These are phyloP conservation scores for Chelonia mydas DNA, from an alignment of 2,797 vertebrate species.

Conservation along the genomic window DNA sequence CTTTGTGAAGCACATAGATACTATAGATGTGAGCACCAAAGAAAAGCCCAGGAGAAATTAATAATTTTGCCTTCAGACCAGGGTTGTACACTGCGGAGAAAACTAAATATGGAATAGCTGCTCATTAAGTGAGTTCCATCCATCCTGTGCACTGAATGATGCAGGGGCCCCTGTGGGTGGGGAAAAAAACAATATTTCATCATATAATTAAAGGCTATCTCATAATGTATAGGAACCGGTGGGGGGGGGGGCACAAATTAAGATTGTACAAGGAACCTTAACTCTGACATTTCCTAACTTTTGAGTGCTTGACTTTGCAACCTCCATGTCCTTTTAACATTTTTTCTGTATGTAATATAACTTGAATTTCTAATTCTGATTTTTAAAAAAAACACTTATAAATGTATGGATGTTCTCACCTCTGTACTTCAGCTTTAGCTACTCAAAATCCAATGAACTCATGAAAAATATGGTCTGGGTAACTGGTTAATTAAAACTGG, in stretches of 20 bases:
- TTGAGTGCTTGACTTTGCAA: neutral
- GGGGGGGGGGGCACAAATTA: neutral
- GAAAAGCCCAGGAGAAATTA: neutral
- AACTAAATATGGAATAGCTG: neutral
- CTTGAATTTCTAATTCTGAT: rapidly evolving
- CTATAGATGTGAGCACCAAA: neutral
- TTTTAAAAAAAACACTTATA: neutral
- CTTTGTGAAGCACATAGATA: neutral
- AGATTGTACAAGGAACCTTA: neutral
- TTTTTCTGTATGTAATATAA: neutral
- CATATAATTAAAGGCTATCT: neutral
- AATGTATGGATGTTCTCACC: neutral
- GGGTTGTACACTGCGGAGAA: neutral
- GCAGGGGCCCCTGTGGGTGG: rapidly evolving
- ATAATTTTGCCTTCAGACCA: neutral
- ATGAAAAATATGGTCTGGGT: neutral
- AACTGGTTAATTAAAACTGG: neutral
- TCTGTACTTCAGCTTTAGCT: neutral
- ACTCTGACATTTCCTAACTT: neutral
- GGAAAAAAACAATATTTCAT: neutral
- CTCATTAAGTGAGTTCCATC: rapidly evolving
- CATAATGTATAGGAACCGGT: neutral
- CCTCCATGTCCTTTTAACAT: rapidly evolving
- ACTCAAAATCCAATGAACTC: neutral
- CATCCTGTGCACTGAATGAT: neutral